A percentile compares a stretch with the other conserved stretches of the same genome.
These are phyloP conservation scores for Opisthograptis luteolata DNA, from an alignment of 2,888 invertebrate species.

Conservation along the genomic window DNA sequence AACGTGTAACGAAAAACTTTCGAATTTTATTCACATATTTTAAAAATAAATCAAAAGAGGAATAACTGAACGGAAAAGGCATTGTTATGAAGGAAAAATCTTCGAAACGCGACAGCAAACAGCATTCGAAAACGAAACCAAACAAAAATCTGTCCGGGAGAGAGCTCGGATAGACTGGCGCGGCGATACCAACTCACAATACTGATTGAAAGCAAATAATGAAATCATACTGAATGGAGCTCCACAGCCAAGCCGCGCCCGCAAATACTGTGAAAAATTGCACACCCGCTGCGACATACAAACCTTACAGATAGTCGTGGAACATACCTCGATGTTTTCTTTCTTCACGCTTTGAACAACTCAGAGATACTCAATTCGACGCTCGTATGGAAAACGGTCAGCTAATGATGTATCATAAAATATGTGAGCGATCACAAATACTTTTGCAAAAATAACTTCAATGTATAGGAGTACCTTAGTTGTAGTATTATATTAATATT, in stretches of 20 bases:
- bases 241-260: conserved; percentile 49
- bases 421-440: too few species aligned
- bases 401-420: too few species aligned
- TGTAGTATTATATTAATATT: too few species aligned
- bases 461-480: too few species aligned
- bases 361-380: too few species aligned
- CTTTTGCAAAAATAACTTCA: too few species aligned
- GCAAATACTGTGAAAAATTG: conserved; percentile 80
- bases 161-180: conserved; percentile 40
- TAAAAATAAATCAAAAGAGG: conserved; percentile 25
- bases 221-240: conserved; percentile 78
- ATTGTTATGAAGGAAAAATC: conserved; percentile 56
- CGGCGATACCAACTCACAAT: conserved; percentile 69
- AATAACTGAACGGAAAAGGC: conserved; percentile 26
- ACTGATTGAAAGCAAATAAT: conserved; percentile 84
- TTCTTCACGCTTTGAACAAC: too few species aligned
- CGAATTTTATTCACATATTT: conserved; percentile 27
- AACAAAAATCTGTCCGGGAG: conserved; percentile 74
- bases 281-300: conserved; percentile 53
- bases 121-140: conserved; percentile 80
- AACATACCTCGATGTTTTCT: too few species aligned
- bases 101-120: conserved; percentile 74
- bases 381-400: too few species aligned
- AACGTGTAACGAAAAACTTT: conserved; percentile 15
- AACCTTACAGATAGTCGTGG: conserved; percentile 50